These are phyloP conservation scores for Tetramorium parvispinum DNA, from an alignment of 1,140 invertebrate species.

Conservation along the genomic window DNA sequence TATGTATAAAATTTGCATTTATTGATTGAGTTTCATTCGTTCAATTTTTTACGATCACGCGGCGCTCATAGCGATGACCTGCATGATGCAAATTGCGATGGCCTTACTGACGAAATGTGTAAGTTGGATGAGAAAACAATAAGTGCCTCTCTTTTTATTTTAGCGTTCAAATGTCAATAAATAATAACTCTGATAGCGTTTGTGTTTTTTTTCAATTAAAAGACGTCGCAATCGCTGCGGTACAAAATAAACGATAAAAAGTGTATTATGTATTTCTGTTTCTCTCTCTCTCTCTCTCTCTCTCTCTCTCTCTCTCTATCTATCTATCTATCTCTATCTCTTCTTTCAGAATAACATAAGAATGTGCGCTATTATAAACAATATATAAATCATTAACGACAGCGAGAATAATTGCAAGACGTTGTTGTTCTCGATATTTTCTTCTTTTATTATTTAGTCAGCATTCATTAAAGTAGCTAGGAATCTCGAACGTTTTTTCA, in stretches of 20 bases:
- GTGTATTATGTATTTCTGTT: neutral
- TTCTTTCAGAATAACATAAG: neutral
- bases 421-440: neutral
- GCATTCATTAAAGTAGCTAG: neutral
- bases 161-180: neutral
- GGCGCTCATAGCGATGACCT: neutral
- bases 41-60: neutral
- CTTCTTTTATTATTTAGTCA: neutral
- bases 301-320: neutral
- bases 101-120: neutral
- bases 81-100: constrained; percentile 11
- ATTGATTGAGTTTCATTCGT: neutral
- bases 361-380: neutral
- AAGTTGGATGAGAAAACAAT: neutral
- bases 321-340: too few relatives aligned
- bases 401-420: neutral
- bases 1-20: neutral
- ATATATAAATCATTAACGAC: neutral
- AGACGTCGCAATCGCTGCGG: neutral
- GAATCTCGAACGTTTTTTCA: neutral
- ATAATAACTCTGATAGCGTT: neutral
- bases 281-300: too few relatives aligned
- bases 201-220: neutral
- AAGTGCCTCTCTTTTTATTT: neutral
- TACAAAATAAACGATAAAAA: neutral